phyloP scores from a whole-genome alignment of 2,113 vertebrate genomes.

The Rhipidura dahli region DNA sequence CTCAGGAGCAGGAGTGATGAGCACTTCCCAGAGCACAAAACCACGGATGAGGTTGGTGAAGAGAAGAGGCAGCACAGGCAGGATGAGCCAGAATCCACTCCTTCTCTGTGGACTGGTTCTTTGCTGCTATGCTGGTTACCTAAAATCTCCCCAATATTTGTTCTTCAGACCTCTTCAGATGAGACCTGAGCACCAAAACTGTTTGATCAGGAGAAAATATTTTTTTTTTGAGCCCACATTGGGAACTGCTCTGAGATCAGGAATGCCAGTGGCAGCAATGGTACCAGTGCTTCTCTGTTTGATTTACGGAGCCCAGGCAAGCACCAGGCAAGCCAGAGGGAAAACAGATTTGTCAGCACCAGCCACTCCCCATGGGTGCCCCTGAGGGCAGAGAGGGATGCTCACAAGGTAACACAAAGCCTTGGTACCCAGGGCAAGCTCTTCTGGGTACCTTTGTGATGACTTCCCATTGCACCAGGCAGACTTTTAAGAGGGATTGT shows the following conservation, averaged over 20 bases:
- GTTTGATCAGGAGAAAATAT: not conserved
- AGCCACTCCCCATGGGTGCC: not conserved
- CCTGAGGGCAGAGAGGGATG: not conserved
- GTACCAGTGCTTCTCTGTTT: not conserved
- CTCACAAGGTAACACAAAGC: rapidly evolving
- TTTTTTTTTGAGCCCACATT: not conserved
- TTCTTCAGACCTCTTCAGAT: not conserved
- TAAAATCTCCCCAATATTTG: not conserved
- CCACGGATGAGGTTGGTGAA: rapidly evolving
- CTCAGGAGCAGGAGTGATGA: not conserved
- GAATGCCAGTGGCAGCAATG: not conserved
- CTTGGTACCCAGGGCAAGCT: rapidly evolving
- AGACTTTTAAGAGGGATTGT: not conserved
- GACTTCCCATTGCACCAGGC: not conserved
- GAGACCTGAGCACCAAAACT: not conserved
- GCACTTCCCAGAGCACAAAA: not conserved
- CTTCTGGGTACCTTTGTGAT: not conserved
- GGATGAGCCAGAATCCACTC: not conserved
- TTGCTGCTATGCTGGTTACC: not conserved
- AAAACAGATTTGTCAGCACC: not conserved
- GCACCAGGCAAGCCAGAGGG: not conserved
- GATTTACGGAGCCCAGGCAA: not conserved
- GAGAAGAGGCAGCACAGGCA: not conserved
- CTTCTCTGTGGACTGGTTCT: not conserved
- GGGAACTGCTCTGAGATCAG: not conserved